Evolutionary conservation across 37 sponge, comb jelly and placozoan genomes (phyloP).

Genomic region (Hormiphora californensis): DNA sequence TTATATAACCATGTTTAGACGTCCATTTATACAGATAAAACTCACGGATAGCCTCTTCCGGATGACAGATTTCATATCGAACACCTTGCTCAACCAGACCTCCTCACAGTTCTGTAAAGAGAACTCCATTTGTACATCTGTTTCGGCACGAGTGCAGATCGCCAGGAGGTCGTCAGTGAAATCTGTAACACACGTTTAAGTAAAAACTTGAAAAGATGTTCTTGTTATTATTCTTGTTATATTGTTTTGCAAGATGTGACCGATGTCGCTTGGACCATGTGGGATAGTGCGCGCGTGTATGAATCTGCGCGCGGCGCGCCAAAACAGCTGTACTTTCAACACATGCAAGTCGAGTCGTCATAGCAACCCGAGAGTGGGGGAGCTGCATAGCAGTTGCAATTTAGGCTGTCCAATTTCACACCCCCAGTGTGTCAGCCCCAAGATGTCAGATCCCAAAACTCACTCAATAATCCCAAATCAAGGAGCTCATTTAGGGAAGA

Average conservation of each 20-base stretch:
- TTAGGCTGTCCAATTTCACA: too few species aligned
- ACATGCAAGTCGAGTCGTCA: too few species aligned
- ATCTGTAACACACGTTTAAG: too few species aligned
- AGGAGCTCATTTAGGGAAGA: slow-evolving; percentile 30
- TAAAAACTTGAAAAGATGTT: not conserved
- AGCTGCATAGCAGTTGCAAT: too few species aligned
- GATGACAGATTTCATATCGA: slow-evolving; percentile 59
- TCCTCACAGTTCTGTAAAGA: slow-evolving; percentile 83
- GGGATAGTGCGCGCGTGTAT: too few species aligned
- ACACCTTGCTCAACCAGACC: slow-evolving; percentile 83
- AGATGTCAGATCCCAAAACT: too few species aligned
- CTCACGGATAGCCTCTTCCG: slow-evolving; percentile 26
- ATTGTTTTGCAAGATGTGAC: too few species aligned
- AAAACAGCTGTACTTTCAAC: too few species aligned
- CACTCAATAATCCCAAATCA: slow-evolving; percentile 21
- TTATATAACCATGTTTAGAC: not conserved
- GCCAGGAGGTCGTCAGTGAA: slow-evolving; percentile 58
- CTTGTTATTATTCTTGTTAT: not conserved
- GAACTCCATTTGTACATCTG: slow-evolving; percentile 78
- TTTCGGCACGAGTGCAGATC: slow-evolving; percentile 70
- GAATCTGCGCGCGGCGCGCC: too few species aligned
- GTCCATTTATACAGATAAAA: not conserved
- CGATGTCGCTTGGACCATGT: too few species aligned
- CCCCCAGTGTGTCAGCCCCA: too few species aligned
- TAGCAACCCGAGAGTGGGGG: too few species aligned